Conservation (phyloP, 2,797 vertebrate species). For the Halcyon chelicuti region DNA sequence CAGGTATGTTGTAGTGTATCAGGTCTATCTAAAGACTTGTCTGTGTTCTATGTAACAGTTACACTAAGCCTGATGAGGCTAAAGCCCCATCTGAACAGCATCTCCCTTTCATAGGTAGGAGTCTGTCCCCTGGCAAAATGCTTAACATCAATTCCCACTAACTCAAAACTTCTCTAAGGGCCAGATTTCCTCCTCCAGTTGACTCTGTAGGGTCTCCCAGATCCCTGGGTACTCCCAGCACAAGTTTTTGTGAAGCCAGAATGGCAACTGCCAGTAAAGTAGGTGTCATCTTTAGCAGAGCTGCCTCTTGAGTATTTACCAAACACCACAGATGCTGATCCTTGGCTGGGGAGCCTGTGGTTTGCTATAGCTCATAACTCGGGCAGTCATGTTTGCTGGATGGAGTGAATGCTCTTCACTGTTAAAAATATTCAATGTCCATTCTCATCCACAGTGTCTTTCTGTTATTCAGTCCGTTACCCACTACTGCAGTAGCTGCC, state of each 20-base stretch:
- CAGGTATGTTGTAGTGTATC: background rate
- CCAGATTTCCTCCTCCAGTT: background rate
- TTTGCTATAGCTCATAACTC: fast-evolving
- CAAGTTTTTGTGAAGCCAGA: background rate
- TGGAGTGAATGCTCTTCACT: background rate
- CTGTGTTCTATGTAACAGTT: fast-evolving
- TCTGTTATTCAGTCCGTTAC: background rate
- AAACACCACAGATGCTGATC: fast-evolving
- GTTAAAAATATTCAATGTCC: fast-evolving
- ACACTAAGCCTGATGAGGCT: background rate
- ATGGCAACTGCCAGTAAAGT: background rate
- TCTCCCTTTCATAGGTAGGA: background rate
- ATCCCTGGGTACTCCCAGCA: background rate
- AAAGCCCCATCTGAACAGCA: background rate
- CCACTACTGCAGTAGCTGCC: background rate
- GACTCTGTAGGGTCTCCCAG: background rate
- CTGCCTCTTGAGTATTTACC: background rate
- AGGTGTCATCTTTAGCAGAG: background rate
- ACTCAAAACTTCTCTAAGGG: background rate
- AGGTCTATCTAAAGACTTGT: background rate
- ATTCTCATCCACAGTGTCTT: background rate
- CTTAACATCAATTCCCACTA: background rate
- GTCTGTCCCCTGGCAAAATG: background rate
- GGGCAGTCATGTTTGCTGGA: background rate
- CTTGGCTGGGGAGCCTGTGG: background rate